Base-by-base conservation (phyloP, 1,140 invertebrate genomes). In the Plutomurus gul region DNA sequence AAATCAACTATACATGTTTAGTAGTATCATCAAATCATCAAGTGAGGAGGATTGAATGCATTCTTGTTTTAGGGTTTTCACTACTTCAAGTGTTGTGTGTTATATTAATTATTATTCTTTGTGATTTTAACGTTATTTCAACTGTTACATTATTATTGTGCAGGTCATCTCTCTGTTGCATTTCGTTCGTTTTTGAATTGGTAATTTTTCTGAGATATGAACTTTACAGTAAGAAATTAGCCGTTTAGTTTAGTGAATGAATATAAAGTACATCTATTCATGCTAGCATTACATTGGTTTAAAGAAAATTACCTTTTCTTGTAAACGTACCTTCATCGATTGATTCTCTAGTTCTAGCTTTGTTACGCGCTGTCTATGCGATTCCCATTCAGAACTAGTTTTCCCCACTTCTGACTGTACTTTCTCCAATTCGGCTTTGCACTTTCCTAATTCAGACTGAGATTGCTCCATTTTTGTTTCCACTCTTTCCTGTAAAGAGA, bases 391-490 rank as follows among this genome's bases (percentile, higher is more conserved):
- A 43, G 92, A 92, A 16, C 93, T 93, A 84, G 93, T 94, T 80
- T 94, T 91, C 30, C 94, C 94, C 37, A 95, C 93, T 87, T 97
- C 95, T 78, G 92, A 92, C 27, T 94, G 92, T 18, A 94, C 92
- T 87, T 96, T 96, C 84, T 97, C 95, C 51, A 96, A 87, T 85
- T 97, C 95, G 10, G 95, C 95, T 87, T 96, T 96, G 56, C 93
- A 95, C 87, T 97, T 96, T 51, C 95, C 95, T 40, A 97, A 88
- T 86, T 97, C 95, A 3, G 93, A 95, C 85, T 97, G 95, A 18
- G 94, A 96, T 83, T 93, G 93, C 86, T 97, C 95, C 78, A 97
- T 86, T 85, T 95, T 95, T 22, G 94, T 91, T 87, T 97, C 95
- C 11, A 97, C 88, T 18, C 82, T 43, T 46, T 83, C 82, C 77